Evolutionary conservation across 2,113 vertebrate genomes (phyloP).

Genomic region (human (Homo sapiens)): GRCh38 chr15:65873001-65873500

Average conservation of each 20-base stretch:
- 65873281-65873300: neutral
- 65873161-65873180: neutral
- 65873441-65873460: constrained; percentile 52
- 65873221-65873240: constrained; percentile 11
- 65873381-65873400: constrained; percentile 40
- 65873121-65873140: neutral
- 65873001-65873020: constrained; percentile 6
- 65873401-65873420: neutral
- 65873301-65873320: constrained; percentile 21
- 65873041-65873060: neutral
- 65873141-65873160: neutral
- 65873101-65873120: constrained; percentile 45
- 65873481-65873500: constrained; percentile 55
- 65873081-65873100: constrained; percentile 46
- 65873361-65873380: neutral
- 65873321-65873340: neutral
- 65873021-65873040: neutral
- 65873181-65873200: neutral
- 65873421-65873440: constrained; percentile 37
- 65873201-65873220: neutral
- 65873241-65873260: neutral
- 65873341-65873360: constrained; percentile 27
- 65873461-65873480: constrained; percentile 59
- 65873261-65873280: neutral
- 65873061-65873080: neutral